phyloP scores from a whole-genome alignment of 2,113 vertebrate species.

The Oxyruncus cristatus region DNA sequence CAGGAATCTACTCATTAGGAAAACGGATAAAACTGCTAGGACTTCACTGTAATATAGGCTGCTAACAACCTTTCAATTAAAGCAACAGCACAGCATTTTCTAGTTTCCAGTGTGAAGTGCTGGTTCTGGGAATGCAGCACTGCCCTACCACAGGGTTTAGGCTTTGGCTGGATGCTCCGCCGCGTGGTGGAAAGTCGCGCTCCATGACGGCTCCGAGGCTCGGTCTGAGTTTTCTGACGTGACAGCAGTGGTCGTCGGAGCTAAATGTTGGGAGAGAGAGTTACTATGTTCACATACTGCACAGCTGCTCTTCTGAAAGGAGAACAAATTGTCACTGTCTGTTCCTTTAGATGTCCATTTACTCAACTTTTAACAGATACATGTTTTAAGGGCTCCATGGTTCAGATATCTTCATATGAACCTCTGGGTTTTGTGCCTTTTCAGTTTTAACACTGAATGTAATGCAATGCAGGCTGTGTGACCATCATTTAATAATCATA shows the following conservation, averaged over 20 bases:
- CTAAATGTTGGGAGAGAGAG: slow-evolving; percentile 66
- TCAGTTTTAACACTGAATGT: background rate
- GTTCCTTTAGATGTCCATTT: background rate
- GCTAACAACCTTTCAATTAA: background rate
- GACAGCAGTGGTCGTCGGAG: slow-evolving; percentile 92
- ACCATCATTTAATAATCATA: background rate
- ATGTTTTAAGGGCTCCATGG: background rate
- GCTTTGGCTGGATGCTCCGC: slow-evolving; percentile 94
- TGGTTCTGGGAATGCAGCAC: background rate
- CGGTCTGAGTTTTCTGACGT: slow-evolving; percentile 87
- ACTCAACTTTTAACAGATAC: background rate
- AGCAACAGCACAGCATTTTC: background rate
- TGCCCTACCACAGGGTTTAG: slow-evolving; percentile 84
- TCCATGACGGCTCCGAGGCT: slow-evolving; percentile 83
- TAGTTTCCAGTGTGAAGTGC: background rate
- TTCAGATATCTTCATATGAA: background rate
- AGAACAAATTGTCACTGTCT: background rate
- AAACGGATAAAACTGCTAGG: background rate
- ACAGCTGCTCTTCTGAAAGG: background rate
- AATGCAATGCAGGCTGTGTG: background rate
- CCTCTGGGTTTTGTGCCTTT: background rate
- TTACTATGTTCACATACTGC: background rate
- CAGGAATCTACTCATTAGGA: background rate
- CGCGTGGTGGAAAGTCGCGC: slow-evolving; percentile 93
- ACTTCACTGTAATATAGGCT: background rate